Evolutionary conservation across 2,113 vertebrate genomes (phyloP).

Genomic region (Silurus asotus): DNA sequence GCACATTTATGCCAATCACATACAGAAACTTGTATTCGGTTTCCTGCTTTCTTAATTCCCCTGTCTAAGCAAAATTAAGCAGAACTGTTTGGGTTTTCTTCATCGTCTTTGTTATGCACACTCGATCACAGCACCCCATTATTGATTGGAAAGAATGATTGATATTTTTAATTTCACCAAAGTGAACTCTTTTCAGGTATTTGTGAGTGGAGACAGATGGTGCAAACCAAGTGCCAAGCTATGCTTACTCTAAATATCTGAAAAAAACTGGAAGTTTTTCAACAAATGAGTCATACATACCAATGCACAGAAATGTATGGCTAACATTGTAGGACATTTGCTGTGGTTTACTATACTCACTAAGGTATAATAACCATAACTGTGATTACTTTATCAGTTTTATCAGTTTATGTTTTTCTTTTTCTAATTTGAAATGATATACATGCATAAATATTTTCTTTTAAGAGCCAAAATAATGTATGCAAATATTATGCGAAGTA

Average conservation of each 20-base stretch:
- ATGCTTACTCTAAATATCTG: neutral
- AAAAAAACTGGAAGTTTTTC: neutral
- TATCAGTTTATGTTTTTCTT: too few species aligned
- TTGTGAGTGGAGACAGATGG: neutral
- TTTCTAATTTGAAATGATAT: neutral
- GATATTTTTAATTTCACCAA: neutral
- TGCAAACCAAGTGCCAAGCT: neutral
- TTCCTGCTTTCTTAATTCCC: neutral
- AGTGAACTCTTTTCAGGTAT: neutral
- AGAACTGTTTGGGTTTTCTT: neutral
- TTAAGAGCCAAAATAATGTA: neutral
- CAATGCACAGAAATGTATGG: neutral
- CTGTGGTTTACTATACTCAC: neutral
- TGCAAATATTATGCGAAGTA: neutral
- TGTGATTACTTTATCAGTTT: neutral
- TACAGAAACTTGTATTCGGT: neutral
- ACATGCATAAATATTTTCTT: neutral
- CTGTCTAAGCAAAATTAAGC: neutral
- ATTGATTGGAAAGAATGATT: slow-evolving; percentile 9
- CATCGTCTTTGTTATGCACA: neutral
- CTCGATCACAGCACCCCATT: neutral
- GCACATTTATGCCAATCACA: neutral
- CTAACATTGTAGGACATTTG: neutral
- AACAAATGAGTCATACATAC: neutral
- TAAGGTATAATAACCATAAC: neutral